Evolutionary conservation across 1,140 invertebrate species (phyloP), one percentile per base, ranked within the genome.

Genomic region (Tyrophagus putrescentiae): DNA sequence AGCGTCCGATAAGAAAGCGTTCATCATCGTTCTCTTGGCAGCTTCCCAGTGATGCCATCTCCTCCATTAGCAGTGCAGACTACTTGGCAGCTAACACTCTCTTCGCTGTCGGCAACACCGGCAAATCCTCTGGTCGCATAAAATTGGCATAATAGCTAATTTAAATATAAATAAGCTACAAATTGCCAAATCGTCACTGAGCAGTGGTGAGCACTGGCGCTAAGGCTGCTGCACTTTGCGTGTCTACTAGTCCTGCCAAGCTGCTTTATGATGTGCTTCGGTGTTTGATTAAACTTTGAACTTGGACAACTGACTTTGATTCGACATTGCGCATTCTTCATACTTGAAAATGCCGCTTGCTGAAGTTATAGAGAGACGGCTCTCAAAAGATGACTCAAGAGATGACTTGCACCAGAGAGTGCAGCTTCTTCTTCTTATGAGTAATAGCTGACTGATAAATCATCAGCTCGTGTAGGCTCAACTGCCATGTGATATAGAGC

Each of bases 131-230:
- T 21, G 13, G 45, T 21, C 18, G 45, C 45, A 48, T 48, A 48
- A 48, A 48, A 48, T 48, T 48, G 45, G 45, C 45, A 48, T 48
- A 48, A 48, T 48, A 48, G 45, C 45, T 48, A 48, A 48, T 48
- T 48, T 48, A 48, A 48, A 48, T 48, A 48, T 48, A 48, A 7
- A 48, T 48, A 48, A 48, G 45, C 45, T 48, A 48, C 45, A 48
- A 48, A 48, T 48, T 48, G 45, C 7, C 45, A 48, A 7, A 48
- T 18, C 7, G 7, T 9, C 21, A 48, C n/a, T n/a, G n/a, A n/a
- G n/a, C n/a, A n/a, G n/a, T n/a, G n/a, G n/a, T n/a, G n/a, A n/a
- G n/a, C n/a, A n/a, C n/a, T n/a, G n/a, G n/a, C n/a, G n/a, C n/a
- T n/a, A n/a, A n/a, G n/a, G n/a, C n/a, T n/a, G n/a, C n/a, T n/a